A percentile compares a stretch with the other conserved stretches of the same genome.
These are phyloP conservation scores for Coendou prehensilis DNA, from an alignment of 2,797 vertebrate genomes.

Conservation along the genomic window DNA sequence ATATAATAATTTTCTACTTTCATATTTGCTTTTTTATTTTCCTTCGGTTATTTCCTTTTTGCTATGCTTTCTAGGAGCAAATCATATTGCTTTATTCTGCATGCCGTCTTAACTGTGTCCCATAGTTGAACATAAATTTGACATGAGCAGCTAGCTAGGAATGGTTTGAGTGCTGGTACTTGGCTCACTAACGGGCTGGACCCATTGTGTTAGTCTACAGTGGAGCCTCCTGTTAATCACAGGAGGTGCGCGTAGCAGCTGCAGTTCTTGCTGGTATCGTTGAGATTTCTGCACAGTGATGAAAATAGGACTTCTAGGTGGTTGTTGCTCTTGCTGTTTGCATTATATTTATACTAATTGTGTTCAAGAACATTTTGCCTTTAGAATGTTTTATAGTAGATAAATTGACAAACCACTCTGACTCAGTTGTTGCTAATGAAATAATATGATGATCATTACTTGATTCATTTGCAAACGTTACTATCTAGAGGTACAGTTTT, in stretches of 20 bases:
- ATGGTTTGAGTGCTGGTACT: background rate
- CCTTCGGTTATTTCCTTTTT: background rate
- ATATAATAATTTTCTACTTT: background rate
- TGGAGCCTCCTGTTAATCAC: background rate
- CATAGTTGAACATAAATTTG: background rate
- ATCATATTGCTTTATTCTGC: background rate
- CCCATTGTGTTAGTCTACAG: background rate
- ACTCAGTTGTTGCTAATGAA: background rate
- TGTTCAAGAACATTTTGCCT: background rate
- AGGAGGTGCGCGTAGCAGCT: background rate
- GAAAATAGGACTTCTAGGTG: background rate
- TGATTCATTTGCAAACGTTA: background rate
- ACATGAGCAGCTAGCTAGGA: background rate
- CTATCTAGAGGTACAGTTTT: background rate
- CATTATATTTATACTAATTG: background rate
- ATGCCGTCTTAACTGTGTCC: background rate
- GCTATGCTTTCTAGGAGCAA: background rate
- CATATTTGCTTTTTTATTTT: accelerated
- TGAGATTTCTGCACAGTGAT: background rate
- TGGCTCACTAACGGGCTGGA: background rate
- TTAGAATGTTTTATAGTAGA: background rate
- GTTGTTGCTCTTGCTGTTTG: background rate
- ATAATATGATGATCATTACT: background rate
- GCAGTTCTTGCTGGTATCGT: background rate
- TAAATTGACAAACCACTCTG: background rate